Conservation (phyloP, 2,113 vertebrate genomes). For the Leptobrachium ailaonicum region DNA sequence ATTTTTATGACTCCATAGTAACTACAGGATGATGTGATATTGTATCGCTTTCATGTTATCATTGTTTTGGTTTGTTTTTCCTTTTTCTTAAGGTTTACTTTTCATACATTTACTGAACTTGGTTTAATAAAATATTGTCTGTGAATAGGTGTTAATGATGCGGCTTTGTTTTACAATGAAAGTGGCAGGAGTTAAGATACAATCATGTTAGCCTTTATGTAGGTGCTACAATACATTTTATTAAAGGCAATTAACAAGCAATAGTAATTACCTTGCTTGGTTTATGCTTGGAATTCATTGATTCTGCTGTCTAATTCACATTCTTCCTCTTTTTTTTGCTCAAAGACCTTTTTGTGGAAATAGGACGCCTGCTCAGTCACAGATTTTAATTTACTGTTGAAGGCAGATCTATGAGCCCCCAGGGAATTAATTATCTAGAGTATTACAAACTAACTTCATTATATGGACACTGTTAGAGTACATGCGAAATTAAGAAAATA, state of each 20-base stretch:
- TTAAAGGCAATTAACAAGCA: slow-evolving; percentile 55
- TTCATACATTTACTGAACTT: background rate
- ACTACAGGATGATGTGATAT: background rate
- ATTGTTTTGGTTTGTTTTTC: background rate
- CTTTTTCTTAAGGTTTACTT: background rate
- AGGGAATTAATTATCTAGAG: slow-evolving; percentile 12
- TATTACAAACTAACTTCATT: slow-evolving; percentile 28
- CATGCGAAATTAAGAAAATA: background rate
- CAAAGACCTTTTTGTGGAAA: slow-evolving; percentile 48
- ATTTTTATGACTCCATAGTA: background rate
- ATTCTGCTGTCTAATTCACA: slow-evolving; percentile 53
- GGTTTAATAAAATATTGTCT: background rate
- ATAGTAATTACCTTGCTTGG: slow-evolving; percentile 56
- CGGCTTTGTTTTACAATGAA: background rate
- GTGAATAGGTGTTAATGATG: background rate
- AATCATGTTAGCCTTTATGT: slow-evolving; percentile 46
- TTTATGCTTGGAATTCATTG: slow-evolving; percentile 54
- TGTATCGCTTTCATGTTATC: background rate
- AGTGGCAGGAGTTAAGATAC: slow-evolving; percentile 10
- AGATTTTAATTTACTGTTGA: slow-evolving; percentile 48
- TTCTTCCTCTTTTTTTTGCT: slow-evolving; percentile 44
- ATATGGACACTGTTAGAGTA: background rate
- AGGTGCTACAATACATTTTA: slow-evolving; percentile 44
- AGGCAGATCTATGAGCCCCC: slow-evolving; percentile 19
- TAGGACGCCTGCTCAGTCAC: slow-evolving; percentile 38